Evolutionary conservation across 2,888 invertebrate genomes (phyloP).

Genomic region (Chloroclysta siterata): DNA sequence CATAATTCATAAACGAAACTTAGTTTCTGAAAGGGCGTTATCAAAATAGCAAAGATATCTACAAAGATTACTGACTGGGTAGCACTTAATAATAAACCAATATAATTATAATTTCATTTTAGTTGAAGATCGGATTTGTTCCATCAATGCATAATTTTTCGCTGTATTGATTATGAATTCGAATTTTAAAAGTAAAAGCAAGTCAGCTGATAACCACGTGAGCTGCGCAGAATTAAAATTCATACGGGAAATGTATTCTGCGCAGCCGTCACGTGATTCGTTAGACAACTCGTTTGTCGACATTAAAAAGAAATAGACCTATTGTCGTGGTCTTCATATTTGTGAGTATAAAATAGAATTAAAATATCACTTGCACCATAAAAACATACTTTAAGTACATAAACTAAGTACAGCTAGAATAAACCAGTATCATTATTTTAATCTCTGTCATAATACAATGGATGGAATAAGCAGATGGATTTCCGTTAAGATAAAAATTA

Average conservation of each 20-base stretch:
- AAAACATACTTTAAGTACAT: conserved; percentile 46
- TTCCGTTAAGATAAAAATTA: conserved; percentile 29
- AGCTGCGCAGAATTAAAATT: too few relatives aligned
- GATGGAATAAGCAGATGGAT: conserved; percentile 45
- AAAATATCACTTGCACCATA: conserved; percentile 46
- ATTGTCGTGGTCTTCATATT: too few relatives aligned
- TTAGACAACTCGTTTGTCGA: too few relatives aligned
- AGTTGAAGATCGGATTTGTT: not conserved
- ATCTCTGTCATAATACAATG: conserved; percentile 33
- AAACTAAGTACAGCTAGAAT: conserved; percentile 23
- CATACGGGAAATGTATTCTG: too few relatives aligned
- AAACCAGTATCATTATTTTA: conserved; percentile 13
- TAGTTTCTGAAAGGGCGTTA: conserved; percentile 35
- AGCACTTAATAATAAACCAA: not conserved
- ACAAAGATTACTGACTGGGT: conserved; percentile 38
- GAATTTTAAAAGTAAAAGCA: too few relatives aligned
- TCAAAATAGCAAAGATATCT: conserved; percentile 23
- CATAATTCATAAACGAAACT: conserved; percentile 37
- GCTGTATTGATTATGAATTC: too few relatives aligned
- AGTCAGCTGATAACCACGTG: too few relatives aligned
- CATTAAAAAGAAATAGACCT: too few relatives aligned
- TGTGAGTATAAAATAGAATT: conserved; percentile 10
- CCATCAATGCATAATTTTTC: too few relatives aligned
- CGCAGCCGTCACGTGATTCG: too few relatives aligned
- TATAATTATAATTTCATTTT: not conserved